A percentile compares a stretch with the other conserved stretches of the same genome.
Conservation (phyloP, 1,140 invertebrate genomes). For the Pygmarrhopalites habei region DNA sequence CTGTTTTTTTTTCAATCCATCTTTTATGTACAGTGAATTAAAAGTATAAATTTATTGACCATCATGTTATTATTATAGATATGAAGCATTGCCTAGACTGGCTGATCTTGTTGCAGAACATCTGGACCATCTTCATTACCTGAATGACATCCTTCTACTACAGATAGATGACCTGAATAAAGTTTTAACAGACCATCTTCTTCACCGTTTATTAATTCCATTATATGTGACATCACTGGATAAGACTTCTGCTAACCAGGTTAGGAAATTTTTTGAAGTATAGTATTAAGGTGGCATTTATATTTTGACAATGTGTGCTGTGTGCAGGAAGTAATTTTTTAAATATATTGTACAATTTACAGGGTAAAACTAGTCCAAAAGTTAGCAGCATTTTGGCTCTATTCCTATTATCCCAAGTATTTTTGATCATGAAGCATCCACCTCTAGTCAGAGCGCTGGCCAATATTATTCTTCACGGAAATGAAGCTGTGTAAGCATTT, state of each 20-base stretch:
- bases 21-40: no score
- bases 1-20: no score
- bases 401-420: conserved; percentile 92
- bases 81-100: conserved; percentile 74
- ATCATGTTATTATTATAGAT: conserved; percentile 60
- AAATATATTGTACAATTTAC: no score
- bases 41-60: no score
- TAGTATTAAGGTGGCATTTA: neutral
- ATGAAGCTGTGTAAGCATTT: conserved; percentile 35
- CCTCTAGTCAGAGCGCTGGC: conserved; percentile 82
- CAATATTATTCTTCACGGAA: conserved; percentile 74
- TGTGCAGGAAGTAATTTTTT: neutral
- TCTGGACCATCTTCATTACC: conserved; percentile 93
- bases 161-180: conserved; percentile 89
- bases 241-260: conserved; percentile 14
- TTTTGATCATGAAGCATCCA: conserved; percentile 81
- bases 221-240: conserved; percentile 84
- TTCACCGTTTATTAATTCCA: conserved; percentile 88
- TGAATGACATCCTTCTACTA: conserved; percentile 92
- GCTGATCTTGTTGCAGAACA: conserved; percentile 95
- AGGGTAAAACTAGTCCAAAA: conserved; percentile 41
- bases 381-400: conserved; percentile 83
- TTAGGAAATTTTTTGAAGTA: conserved; percentile 1
- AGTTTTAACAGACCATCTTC: conserved; percentile 88
- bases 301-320: neutral